These are phyloP conservation scores for Sesamia nonagrioides DNA, from an alignment of 1,140 invertebrate species.

Conservation along the genomic window DNA sequence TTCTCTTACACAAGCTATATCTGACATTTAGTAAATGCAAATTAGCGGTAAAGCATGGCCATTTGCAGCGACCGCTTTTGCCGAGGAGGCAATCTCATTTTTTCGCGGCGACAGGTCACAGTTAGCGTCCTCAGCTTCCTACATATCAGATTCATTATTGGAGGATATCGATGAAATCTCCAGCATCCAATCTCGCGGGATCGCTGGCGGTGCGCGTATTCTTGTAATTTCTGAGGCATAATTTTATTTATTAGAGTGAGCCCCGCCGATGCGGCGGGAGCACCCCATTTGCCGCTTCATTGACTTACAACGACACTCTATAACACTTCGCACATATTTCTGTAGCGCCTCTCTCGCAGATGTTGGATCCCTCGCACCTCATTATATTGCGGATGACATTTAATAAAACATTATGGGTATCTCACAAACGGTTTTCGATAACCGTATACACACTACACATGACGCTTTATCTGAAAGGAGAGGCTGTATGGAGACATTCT, in stretches of 20 bases:
- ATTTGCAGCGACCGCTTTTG: constrained; percentile 43
- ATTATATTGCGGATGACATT: constrained; percentile 87
- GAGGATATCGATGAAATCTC: constrained; percentile 81
- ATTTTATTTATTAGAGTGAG: constrained; percentile 87
- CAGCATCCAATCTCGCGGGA: constrained; percentile 83
- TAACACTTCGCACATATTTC: constrained; percentile 87
- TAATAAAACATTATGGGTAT: constrained; percentile 86
- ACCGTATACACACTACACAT: constrained; percentile 62
- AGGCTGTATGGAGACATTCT: constrained; percentile 15
- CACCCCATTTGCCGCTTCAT: constrained; percentile 87
- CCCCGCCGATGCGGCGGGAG: constrained; percentile 78
- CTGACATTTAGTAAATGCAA: constrained; percentile 34
- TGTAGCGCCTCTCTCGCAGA: constrained; percentile 82
- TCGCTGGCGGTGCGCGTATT: constrained; percentile 79
- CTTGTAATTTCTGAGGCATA: constrained; percentile 87
- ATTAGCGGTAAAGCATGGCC: constrained; percentile 20
- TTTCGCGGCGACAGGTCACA: constrained; percentile 55
- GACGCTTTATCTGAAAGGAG: constrained; percentile 42
- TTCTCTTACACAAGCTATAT: constrained; percentile 36
- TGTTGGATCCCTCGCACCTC: constrained; percentile 84
- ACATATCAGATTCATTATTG: constrained; percentile 82
- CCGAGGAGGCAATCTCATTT: constrained; percentile 60
- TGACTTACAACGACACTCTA: constrained; percentile 87
- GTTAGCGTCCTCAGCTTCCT: constrained; percentile 71
- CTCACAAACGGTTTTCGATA: constrained; percentile 80